Percentiles rank a stretch among this genome's conserved stretches.
Conservation (phyloP, 2,113 vertebrate genomes). For the Athene noctua region DNA sequence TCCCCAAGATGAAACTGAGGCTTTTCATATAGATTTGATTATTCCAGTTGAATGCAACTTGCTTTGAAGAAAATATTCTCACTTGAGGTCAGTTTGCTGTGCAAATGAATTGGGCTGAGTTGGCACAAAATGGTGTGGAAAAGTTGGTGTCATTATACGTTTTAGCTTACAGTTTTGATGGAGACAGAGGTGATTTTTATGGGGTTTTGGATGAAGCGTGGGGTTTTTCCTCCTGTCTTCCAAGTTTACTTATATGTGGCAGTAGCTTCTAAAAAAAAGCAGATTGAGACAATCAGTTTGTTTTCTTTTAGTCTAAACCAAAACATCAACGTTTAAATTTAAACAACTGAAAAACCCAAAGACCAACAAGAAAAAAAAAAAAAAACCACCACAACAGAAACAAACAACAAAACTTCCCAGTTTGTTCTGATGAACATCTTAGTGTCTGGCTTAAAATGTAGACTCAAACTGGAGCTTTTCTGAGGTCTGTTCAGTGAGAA, state of each 20-base stretch:
- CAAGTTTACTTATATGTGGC: not conserved
- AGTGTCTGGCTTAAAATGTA: not conserved
- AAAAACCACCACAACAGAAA: no score
- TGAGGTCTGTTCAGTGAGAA: not conserved
- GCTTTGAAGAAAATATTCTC: not conserved
- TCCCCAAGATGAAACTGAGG: not conserved
- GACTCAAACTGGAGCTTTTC: not conserved
- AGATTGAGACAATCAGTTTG: not conserved
- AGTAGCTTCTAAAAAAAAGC: not conserved
- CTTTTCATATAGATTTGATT: not conserved
- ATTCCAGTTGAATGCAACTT: not conserved
- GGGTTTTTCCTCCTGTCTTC: not conserved
- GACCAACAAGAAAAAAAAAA: not conserved
- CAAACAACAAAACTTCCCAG: rapidly evolving
- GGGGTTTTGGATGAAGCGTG: not conserved
- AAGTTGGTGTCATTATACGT: not conserved
- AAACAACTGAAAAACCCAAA: no score
- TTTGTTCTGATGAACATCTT: not conserved
- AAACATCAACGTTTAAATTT: not conserved
- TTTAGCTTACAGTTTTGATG: not conserved
- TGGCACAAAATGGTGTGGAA: not conserved
- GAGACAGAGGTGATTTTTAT: not conserved
- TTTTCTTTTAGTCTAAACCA: not conserved
- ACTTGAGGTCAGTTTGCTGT: not conserved
- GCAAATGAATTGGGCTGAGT: not conserved